A percentile compares a stretch with the other conserved stretches of the same genome.
Evolutionary conservation across 2,888 invertebrate genomes (phyloP).

Genomic region (Homarus gammarus): DNA sequence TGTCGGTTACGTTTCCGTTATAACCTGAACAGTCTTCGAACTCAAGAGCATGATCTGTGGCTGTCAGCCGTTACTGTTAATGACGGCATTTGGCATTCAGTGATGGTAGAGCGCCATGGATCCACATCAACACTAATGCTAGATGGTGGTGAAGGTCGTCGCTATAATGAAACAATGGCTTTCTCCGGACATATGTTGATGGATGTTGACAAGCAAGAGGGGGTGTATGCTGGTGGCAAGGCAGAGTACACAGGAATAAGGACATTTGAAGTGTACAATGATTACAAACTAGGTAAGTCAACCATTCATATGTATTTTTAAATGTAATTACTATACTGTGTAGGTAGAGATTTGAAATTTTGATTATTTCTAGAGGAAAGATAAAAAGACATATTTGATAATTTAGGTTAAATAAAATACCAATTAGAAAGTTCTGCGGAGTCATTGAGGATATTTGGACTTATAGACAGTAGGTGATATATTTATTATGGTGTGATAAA

Average conservation of each 20-base stretch:
- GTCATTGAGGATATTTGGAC: too few species aligned
- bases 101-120: constrained; percentile 93
- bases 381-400: too few species aligned
- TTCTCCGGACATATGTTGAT: constrained; percentile 95
- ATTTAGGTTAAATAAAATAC: too few species aligned
- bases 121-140: constrained; percentile 94
- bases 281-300: constrained; percentile 82
- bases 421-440: too few species aligned
- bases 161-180: constrained; percentile 94
- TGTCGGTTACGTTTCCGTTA: constrained; percentile 80
- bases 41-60: constrained; percentile 94
- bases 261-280: constrained; percentile 95
- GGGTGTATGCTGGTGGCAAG: constrained; percentile 96
- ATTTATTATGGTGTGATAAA: too few species aligned
- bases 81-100: constrained; percentile 98
- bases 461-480: too few species aligned
- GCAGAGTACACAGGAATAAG: constrained; percentile 96
- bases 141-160: constrained; percentile 95
- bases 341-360: too few species aligned
- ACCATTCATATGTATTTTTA: neutral
- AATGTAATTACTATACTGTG: too few species aligned
- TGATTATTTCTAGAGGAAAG: too few species aligned
- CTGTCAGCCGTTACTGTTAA: constrained; percentile 93
- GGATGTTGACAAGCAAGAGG: constrained; percentile 94
- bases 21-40: constrained; percentile 93